Conservation (phyloP, 2,113 vertebrate species). For the Pogona vitticeps region DNA sequence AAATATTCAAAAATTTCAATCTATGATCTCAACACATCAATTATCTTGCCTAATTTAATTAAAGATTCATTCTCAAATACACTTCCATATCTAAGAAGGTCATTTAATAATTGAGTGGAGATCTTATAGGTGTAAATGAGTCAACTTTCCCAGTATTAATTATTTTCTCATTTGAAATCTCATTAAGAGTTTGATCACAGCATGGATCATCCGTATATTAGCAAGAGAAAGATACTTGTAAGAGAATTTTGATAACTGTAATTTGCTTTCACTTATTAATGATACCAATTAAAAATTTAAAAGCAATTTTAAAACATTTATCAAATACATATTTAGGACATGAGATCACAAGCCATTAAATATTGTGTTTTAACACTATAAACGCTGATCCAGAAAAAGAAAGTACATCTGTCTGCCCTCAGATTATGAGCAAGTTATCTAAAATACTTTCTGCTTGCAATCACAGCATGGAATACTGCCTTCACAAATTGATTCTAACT, state of each 20-base stretch:
- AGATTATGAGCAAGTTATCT: background rate
- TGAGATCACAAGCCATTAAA: constrained; percentile 39
- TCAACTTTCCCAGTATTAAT: constrained; percentile 56
- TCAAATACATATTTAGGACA: constrained; percentile 48
- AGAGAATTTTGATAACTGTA: constrained; percentile 55
- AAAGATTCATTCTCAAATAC: constrained; percentile 60
- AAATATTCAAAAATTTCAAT: constrained; percentile 35
- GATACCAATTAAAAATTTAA: constrained; percentile 61
- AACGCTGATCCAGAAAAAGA: constrained; percentile 30
- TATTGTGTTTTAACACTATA: constrained; percentile 6
- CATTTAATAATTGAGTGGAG: constrained; percentile 46
- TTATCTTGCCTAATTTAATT: constrained; percentile 48
- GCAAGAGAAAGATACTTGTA: constrained; percentile 21
- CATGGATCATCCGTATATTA: constrained; percentile 48
- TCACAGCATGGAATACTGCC: background rate
- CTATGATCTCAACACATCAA: constrained; percentile 45
- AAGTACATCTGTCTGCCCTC: constrained; percentile 22
- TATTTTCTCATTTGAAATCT: constrained; percentile 72
- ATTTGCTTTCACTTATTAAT: constrained; percentile 67
- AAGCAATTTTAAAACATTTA: constrained; percentile 56
- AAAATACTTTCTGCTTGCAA: background rate
- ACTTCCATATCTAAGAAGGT: constrained; percentile 55
- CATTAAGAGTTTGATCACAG: constrained; percentile 71
- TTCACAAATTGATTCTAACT: background rate
- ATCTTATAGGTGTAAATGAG: constrained; percentile 12